Evolutionary conservation across 2,888 invertebrate species (phyloP).

Genomic region (Lepidocyrtinus sp.): DNA sequence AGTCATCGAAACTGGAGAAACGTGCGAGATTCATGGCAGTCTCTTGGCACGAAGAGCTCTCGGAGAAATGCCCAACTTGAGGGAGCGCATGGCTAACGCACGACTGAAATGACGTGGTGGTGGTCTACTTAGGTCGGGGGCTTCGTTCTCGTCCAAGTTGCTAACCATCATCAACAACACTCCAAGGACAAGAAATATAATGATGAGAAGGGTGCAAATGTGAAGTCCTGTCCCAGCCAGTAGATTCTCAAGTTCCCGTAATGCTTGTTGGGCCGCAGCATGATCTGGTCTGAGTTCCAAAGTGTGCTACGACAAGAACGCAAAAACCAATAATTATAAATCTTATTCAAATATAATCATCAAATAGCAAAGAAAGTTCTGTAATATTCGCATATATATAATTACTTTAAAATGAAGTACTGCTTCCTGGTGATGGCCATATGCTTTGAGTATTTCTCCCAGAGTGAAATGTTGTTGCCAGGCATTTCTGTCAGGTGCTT

Average conservation of each 20-base stretch:
- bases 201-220: constrained; percentile 89
- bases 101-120: constrained; percentile 85
- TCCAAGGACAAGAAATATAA: constrained; percentile 86
- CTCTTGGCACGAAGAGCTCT: constrained; percentile 70
- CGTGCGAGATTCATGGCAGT: constrained; percentile 61
- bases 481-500: constrained; percentile 87
- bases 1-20: too few species aligned
- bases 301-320: too few species aligned
- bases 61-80: constrained; percentile 75
- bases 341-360: too few species aligned
- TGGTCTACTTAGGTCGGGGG: constrained; percentile 76
- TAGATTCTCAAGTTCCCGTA: constrained; percentile 86
- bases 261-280: constrained; percentile 84
- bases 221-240: constrained; percentile 84
- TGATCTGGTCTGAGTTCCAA: constrained; percentile 89
- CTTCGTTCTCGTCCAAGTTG: constrained; percentile 78
- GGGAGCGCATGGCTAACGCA: constrained; percentile 90
- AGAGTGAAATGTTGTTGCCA: constrained; percentile 94
- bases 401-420: constrained; percentile 82
- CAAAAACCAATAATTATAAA: too few species aligned
- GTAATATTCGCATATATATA: too few species aligned
- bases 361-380: too few species aligned
- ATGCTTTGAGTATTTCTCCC: constrained; percentile 92
- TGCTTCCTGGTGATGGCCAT: constrained; percentile 91
- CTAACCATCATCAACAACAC: constrained; percentile 88